Percentiles rank a stretch among this genome's conserved stretches.
These are phyloP conservation scores for Mythimna impura DNA, from an alignment of 2,888 invertebrate genomes.

Conservation along the genomic window DNA sequence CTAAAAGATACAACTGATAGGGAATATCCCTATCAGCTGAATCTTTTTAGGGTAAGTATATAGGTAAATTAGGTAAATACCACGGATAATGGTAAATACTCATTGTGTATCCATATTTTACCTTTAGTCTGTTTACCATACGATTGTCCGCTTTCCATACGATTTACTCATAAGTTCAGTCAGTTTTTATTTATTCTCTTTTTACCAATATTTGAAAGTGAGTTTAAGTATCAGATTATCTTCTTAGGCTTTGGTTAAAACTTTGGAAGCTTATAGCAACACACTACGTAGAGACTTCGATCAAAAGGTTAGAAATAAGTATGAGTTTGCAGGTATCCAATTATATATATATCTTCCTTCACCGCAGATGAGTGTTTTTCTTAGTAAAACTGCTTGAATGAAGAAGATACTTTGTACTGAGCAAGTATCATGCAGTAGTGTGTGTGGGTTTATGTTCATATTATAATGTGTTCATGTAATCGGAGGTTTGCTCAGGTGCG, in stretches of 20 bases:
- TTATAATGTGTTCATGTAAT: constrained; percentile 59
- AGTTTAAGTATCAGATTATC: not conserved
- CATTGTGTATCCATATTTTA: not conserved
- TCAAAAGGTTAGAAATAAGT: not conserved
- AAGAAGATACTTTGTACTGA: constrained; percentile 12
- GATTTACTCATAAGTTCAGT: not conserved
- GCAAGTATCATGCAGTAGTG: constrained; percentile 18
- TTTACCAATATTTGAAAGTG: not conserved
- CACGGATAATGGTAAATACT: not conserved
- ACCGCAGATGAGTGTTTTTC: constrained; percentile 31
- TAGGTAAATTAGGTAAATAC: no score
- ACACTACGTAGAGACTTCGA: not conserved
- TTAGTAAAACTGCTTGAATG: constrained; percentile 24
- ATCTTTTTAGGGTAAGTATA: constrained; percentile 5
- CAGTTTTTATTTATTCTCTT: not conserved
- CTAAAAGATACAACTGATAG: not conserved
- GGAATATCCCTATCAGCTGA: constrained; percentile 1
- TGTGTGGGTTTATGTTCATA: constrained; percentile 30
- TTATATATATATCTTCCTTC: constrained; percentile 1
- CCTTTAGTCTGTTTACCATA: not conserved
- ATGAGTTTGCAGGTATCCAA: constrained; percentile 8
- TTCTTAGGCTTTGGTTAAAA: constrained; percentile 2
- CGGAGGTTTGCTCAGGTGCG: constrained; percentile 61
- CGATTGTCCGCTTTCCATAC: not conserved
- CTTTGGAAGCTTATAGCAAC: not conserved